Conservation (phyloP, 2,888 invertebrate species). For the Sinopyrophorus schimmeli region DNA sequence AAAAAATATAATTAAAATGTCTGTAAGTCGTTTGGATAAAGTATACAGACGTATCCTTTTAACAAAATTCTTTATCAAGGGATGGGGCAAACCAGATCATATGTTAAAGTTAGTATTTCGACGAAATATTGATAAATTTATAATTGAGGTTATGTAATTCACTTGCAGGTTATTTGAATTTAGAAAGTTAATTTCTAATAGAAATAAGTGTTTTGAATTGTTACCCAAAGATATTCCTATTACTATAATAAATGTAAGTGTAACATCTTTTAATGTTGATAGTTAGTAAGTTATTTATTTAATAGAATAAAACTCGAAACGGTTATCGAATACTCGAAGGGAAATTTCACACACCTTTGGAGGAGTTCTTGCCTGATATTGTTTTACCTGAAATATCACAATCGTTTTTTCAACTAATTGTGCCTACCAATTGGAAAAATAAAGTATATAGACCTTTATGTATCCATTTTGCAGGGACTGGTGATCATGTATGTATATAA, state of each 20-base stretch:
- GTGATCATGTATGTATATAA: constrained; percentile 82
- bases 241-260: constrained; percentile 78
- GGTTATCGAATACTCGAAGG: constrained; percentile 83
- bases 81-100: constrained; percentile 95
- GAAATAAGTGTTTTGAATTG: constrained; percentile 80
- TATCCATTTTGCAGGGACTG: constrained; percentile 95
- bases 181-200: constrained; percentile 81
- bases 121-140: background rate
- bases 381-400: constrained; percentile 81
- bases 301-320: constrained; percentile 71
- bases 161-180: constrained; percentile 82
- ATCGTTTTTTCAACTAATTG: constrained; percentile 81
- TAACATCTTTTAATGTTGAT: constrained; percentile 1
- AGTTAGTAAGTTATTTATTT: constrained; percentile 19
- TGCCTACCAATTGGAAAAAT: constrained; percentile 79
- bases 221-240: constrained; percentile 84
- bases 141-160: constrained; percentile 27
- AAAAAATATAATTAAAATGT: no score
- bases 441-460: constrained; percentile 79
- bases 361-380: constrained; percentile 79
- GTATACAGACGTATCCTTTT: constrained; percentile 84
- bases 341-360: constrained; percentile 84
- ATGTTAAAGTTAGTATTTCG: constrained; percentile 66
- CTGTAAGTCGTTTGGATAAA: constrained; percentile 66
- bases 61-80: constrained; percentile 91